Base-by-base conservation (phyloP, 2,113 vertebrate genomes). In the Phycodurus eques region DNA sequence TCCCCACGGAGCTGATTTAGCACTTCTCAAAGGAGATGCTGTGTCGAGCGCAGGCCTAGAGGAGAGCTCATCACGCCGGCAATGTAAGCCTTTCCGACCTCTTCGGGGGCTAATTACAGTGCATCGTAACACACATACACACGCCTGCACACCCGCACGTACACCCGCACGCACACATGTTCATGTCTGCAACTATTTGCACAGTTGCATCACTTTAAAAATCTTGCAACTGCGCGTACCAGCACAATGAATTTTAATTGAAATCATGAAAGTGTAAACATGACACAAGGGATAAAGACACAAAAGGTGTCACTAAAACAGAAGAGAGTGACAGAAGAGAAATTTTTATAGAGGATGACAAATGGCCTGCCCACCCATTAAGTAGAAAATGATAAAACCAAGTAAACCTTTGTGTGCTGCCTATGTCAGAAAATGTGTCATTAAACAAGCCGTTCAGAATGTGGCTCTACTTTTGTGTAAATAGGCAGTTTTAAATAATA, bases 1-100 rank as follows among this genome's bases (percentile, higher is more conserved):
- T 84, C 86, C 88, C 84, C 71, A 9, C 4, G 77, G 87, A 85
- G 85, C 89, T 91, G 88, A 91, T 77, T 63, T 67, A 77, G 85
- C 85, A 84, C 81, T 88, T 89, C 82, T 87, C 71, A 69, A 76
- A 85, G 76, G 79, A 83, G 73, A 76, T 11, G 70, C 64, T 74
- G 78, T 71, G 77, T 74, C 70, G 73, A 83, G 60, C 64, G 53
- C 75, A 70, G 79, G 57, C 56, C 77, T 43, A 73, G 68, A 83
- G 78, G 56, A 70, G 72, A 83, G 53, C 80, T 83, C 80, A 72
- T 67, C 71, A 72, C 53, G 74, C 72, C 31, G 66, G 63, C 73
- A 65, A 60, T 53, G 64, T 56, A 49, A 74, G 39, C 70, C 49
- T 80, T 65, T 64, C 51, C 66, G 80, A 75, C 59, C 56, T 85